phyloP scores from a whole-genome alignment of 2,113 vertebrate species.

The Xyliphius kryptos region DNA sequence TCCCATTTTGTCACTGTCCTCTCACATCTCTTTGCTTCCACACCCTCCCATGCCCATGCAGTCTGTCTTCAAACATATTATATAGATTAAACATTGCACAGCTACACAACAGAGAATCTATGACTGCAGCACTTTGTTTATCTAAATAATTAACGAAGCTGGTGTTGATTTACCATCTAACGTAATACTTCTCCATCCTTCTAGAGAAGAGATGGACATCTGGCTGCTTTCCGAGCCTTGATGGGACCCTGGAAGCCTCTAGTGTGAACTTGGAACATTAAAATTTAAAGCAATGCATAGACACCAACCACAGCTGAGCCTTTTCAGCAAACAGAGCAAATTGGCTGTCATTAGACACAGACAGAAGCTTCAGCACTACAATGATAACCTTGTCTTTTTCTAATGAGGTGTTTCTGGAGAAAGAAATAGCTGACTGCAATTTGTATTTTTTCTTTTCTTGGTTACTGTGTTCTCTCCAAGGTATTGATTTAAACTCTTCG shows the following conservation, averaged over 20 bases:
- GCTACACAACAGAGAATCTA: slow-evolving; percentile 48
- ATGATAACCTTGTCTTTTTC: slow-evolving; percentile 40
- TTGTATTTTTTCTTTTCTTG: slow-evolving; percentile 38
- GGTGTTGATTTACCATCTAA: slow-evolving; percentile 55
- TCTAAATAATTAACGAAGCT: slow-evolving; percentile 60
- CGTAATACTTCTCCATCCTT: slow-evolving; percentile 53
- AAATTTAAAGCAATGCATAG: slow-evolving; percentile 46
- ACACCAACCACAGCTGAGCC: slow-evolving; percentile 38
- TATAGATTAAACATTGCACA: slow-evolving; percentile 56
- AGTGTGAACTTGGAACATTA: slow-evolving; percentile 39
- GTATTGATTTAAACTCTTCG: slow-evolving; percentile 53
- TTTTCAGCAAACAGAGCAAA: slow-evolving; percentile 46
- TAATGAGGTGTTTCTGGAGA: slow-evolving; percentile 46
- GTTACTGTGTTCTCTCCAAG: slow-evolving; percentile 42
- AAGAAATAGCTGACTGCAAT: slow-evolving; percentile 42
- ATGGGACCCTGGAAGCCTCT: slow-evolving; percentile 42
- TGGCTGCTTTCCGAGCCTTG: slow-evolving; percentile 38
- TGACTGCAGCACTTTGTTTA: slow-evolving; percentile 59
- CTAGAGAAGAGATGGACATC: slow-evolving; percentile 45
- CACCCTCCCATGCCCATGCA: slow-evolving; percentile 16
- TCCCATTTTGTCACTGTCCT: slow-evolving; percentile 10
- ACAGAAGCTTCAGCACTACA: slow-evolving; percentile 33
- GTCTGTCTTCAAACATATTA: slow-evolving; percentile 49
- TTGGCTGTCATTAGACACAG: slow-evolving; percentile 43
- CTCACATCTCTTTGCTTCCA: slow-evolving; percentile 22